phyloP scores from a whole-genome alignment of 2,888 invertebrate genomes.

The Acrocyrtus sp. region DNA sequence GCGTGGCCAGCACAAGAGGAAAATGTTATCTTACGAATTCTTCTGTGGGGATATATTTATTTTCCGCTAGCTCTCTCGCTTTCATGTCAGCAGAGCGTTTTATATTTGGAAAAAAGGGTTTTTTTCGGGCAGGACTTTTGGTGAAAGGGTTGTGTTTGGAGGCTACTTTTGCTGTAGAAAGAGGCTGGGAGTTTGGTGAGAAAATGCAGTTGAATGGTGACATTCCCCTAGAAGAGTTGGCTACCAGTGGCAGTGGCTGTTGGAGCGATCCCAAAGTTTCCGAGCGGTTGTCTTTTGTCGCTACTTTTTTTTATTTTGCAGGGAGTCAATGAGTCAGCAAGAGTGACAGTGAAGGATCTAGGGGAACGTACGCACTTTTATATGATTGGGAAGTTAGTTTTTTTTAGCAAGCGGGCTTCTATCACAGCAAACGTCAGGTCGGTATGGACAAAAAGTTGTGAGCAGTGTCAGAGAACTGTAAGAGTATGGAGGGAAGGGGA shows the following conservation, averaged over 20 bases:
- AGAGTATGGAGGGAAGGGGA: neutral
- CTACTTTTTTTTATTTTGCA: neutral
- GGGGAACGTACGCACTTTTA: neutral
- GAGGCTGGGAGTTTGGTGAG: neutral
- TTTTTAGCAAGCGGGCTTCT: neutral
- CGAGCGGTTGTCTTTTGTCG: neutral
- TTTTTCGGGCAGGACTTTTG: neutral
- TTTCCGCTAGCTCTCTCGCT: too few species aligned
- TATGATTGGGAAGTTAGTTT: too few species aligned
- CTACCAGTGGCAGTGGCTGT: conserved; percentile 8
- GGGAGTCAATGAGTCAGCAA: neutral
- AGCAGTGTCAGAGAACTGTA: neutral
- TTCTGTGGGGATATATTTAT: too few species aligned
- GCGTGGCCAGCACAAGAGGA: neutral
- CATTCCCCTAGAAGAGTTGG: conserved; percentile 18
- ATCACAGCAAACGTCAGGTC: neutral
- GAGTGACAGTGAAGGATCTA: neutral
- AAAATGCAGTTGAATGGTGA: conserved; percentile 21
- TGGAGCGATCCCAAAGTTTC: neutral
- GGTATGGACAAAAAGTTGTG: neutral
- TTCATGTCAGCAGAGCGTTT: too few species aligned
- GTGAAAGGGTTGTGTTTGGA: neutral
- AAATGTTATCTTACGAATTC: conserved; percentile 24
- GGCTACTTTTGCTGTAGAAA: neutral
- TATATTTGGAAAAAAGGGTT: too few species aligned